Evolutionary conservation across 2,113 vertebrate species (phyloP).

Genomic region (human (Homo sapiens)): GRCh38 chr2:75231501-75232000

Average conservation of each 20-base stretch:
- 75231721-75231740: constrained; percentile 39
- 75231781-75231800: constrained; percentile 9
- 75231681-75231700: constrained; percentile 46
- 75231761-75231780: background rate
- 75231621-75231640: background rate
- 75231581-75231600: background rate
- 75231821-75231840: background rate
- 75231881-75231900: background rate
- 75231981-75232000: background rate
- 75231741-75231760: constrained; percentile 1
- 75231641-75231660: background rate
- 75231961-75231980: background rate
- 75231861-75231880: background rate
- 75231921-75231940: background rate
- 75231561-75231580: background rate
- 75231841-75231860: background rate
- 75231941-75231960: background rate
- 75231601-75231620: background rate
- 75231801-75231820: background rate
- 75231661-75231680: constrained; percentile 29
- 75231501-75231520: background rate
- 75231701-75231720: constrained; percentile 13
- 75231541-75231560: background rate
- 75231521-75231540: background rate
- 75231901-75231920: background rate